These are phyloP conservation scores for Ips nitidus DNA, from an alignment of 1,140 invertebrate genomes.

Conservation along the genomic window DNA sequence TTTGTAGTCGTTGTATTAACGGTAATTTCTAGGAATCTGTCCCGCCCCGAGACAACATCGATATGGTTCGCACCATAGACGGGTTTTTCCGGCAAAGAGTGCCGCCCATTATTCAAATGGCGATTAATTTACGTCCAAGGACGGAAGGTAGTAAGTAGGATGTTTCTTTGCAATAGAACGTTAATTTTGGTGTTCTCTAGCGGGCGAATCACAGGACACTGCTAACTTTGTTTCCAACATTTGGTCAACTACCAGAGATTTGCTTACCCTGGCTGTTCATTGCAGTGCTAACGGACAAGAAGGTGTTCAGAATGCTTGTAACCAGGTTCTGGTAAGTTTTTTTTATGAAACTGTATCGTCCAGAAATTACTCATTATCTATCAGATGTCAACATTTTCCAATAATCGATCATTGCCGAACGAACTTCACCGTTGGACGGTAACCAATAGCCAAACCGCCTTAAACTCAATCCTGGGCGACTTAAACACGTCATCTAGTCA, in stretches of 20 bases:
- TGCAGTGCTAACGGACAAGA: conserved; percentile 44
- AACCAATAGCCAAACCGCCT: conserved; percentile 36
- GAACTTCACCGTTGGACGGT: conserved; percentile 47
- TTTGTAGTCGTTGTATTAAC: background rate
- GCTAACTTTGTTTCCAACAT: conserved; percentile 3
- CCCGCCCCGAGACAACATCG: conserved; percentile 44
- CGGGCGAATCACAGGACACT: background rate
- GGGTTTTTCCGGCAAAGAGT: conserved; percentile 44
- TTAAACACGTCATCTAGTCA: conserved; percentile 3
- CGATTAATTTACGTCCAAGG: conserved; percentile 36
- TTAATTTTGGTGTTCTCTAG: no score
- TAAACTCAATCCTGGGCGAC: conserved; percentile 17
- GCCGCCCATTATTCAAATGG: conserved; percentile 43
- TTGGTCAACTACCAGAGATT: conserved; percentile 27
- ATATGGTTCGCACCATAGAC: conserved; percentile 45
- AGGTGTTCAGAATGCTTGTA: conserved; percentile 45
- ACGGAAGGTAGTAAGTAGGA: conserved; percentile 27
- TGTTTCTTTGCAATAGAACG: conserved; percentile 16
- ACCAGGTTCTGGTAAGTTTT: conserved; percentile 42
- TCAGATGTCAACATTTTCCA: conserved; percentile 16
- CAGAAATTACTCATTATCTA: background rate
- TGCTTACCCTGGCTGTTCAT: conserved; percentile 42
- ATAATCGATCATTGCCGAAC: conserved; percentile 39
- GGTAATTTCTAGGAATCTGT: conserved; percentile 31
- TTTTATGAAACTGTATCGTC: background rate